Percentiles rank a stretch among this genome's conserved stretches.
Evolutionary conservation across 2,888 invertebrate species (phyloP).

Genomic region (Melieria crassipennis): DNA sequence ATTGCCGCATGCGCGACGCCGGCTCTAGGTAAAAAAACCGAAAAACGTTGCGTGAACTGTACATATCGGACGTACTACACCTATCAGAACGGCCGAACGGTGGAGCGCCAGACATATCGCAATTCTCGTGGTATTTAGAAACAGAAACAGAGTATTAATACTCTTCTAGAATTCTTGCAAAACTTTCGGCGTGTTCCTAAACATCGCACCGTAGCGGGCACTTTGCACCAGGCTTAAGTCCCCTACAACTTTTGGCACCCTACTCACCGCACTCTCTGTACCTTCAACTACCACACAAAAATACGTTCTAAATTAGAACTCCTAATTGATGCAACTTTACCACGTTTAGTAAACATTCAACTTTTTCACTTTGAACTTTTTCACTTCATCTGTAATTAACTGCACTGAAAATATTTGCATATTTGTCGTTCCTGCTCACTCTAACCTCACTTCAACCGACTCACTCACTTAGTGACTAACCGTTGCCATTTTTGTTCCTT

Average conservation of each 20-base stretch:
- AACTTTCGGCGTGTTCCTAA: background rate
- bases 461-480: background rate
- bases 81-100: slow-evolving; percentile 55
- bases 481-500: background rate
- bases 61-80: slow-evolving; percentile 58
- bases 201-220: background rate
- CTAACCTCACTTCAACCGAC: background rate
- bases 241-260: background rate
- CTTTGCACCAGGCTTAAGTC: background rate
- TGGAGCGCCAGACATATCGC: slow-evolving; percentile 54
- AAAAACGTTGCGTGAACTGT: slow-evolving; percentile 58
- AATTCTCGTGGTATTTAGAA: slow-evolving; percentile 58
- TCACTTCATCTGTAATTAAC: background rate
- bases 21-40: slow-evolving; percentile 56
- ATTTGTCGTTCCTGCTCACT: background rate
- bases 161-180: slow-evolving; percentile 1
- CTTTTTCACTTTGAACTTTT: background rate
- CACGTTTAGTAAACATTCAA: background rate
- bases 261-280: background rate
- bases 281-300: too few relatives aligned
- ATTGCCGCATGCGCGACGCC: slow-evolving; percentile 26
- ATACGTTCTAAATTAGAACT: background rate
- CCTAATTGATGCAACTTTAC: background rate
- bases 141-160: slow-evolving; percentile 17
- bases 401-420: background rate